phyloP scores from a whole-genome alignment of 2,888 invertebrate species.

The Drosophila prostipennis region DNA sequence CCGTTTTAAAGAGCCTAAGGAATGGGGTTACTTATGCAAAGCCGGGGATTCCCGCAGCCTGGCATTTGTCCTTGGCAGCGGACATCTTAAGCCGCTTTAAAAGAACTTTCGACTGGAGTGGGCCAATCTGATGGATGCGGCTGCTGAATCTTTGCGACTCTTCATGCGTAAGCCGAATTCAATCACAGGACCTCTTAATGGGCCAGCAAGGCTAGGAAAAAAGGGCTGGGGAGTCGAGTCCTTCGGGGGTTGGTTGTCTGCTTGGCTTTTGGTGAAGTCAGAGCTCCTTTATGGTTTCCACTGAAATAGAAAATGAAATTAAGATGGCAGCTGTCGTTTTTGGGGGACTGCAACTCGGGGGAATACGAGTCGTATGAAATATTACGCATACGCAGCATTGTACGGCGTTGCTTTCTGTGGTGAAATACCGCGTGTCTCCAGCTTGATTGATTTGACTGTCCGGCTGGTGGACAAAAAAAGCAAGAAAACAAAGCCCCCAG shows the following conservation, averaged over 20 bases:
- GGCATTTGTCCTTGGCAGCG: slow-evolving; percentile 67
- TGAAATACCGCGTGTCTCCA: slow-evolving; percentile 44
- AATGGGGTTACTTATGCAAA: slow-evolving; percentile 52
- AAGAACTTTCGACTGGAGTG: slow-evolving; percentile 20
- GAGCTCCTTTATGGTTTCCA: slow-evolving; percentile 61
- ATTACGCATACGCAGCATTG: slow-evolving; percentile 67
- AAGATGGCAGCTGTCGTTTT: slow-evolving; percentile 31
- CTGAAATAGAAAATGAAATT: slow-evolving; percentile 50
- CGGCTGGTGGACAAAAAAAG: neutral
- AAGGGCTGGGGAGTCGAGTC: slow-evolving; percentile 15
- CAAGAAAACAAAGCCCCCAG: neutral
- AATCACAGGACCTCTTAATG: slow-evolving; percentile 65
- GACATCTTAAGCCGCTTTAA: slow-evolving; percentile 59
- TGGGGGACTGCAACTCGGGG: slow-evolving; percentile 26
- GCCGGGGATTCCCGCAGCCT: slow-evolving; percentile 29
- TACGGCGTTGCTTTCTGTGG: slow-evolving; percentile 40
- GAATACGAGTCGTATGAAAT: slow-evolving; percentile 56
- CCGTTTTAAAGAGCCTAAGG: slow-evolving; percentile 37
- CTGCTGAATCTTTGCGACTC: slow-evolving; percentile 57
- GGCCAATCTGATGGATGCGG: slow-evolving; percentile 62
- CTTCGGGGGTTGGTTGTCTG: slow-evolving; percentile 4
- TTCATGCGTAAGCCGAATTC: slow-evolving; percentile 73
- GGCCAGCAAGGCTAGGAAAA: slow-evolving; percentile 12
- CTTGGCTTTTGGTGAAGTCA: slow-evolving; percentile 4
- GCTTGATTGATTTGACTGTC: slow-evolving; percentile 61